Percentiles rank a stretch among this genome's conserved stretches.
Evolutionary conservation across 2,797 vertebrate genomes (phyloP).

Genomic region (Eulemur albifrons): DNA sequence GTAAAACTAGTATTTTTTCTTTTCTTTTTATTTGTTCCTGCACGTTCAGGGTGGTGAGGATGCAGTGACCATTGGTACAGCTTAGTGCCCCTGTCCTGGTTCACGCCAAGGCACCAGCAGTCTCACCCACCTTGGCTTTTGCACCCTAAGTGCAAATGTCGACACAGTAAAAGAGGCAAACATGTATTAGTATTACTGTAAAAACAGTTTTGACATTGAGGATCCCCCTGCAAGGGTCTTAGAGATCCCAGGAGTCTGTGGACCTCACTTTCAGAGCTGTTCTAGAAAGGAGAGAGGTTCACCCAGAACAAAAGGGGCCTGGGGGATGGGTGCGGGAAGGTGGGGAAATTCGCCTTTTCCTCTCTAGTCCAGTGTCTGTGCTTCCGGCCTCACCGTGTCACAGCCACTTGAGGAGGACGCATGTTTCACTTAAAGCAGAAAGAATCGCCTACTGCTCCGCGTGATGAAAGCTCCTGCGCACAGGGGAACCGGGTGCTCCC

Average conservation of each 20-base stretch:
- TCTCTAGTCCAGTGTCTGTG: not conserved
- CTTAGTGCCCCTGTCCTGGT: not conserved
- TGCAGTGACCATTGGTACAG: fast-evolving
- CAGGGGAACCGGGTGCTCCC: no score
- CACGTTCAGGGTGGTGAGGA: no score
- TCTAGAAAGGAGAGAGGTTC: not conserved
- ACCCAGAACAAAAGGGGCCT: not conserved
- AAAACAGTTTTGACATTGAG: not conserved
- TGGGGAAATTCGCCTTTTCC: not conserved
- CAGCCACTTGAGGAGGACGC: not conserved
- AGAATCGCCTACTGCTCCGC: not conserved
- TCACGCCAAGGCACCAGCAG: not conserved
- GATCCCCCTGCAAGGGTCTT: not conserved
- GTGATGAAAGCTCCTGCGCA: not conserved
- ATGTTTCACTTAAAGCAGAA: not conserved
- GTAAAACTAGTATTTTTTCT: not conserved
- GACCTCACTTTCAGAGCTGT: not conserved
- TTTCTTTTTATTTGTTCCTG: no score
- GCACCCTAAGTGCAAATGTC: not conserved
- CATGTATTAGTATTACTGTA: not conserved
- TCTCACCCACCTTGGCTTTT: not conserved
- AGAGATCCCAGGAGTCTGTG: not conserved
- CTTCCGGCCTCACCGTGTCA: not conserved
- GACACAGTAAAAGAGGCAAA: not conserved
- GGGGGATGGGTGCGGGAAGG: fast-evolving